Percentiles rank a stretch among this genome's conserved stretches.
Conservation (phyloP, 2,888 invertebrate species). For the Hypena proboscidalis region DNA sequence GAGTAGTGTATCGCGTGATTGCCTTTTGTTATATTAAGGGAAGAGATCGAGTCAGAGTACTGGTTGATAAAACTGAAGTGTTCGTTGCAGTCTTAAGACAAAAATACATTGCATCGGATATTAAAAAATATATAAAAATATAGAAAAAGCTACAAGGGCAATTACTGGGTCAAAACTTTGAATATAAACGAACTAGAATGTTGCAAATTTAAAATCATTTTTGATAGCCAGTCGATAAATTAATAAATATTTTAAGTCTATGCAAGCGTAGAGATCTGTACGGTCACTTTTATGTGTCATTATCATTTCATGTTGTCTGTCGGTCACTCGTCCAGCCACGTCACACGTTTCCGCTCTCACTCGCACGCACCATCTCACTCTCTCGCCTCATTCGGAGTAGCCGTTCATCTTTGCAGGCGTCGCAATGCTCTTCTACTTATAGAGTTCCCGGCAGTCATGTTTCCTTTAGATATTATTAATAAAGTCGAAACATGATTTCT, state of each 20-base stretch:
- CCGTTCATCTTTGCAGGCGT: conserved; percentile 50
- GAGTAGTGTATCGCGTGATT: too few species aligned
- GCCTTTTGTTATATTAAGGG: too few species aligned
- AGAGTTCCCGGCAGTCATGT: conserved; percentile 2
- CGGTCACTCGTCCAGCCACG: conserved; percentile 74
- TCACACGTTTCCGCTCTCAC: conserved; percentile 83
- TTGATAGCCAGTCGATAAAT: too few species aligned
- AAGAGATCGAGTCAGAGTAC: too few species aligned
- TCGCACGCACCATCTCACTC: conserved; percentile 82
- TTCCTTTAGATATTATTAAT: neutral
- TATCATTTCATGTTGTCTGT: conserved; percentile 66
- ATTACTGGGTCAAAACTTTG: too few species aligned
- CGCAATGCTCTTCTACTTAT: conserved; percentile 47
- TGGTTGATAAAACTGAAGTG: too few species aligned
- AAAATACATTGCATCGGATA: too few species aligned
- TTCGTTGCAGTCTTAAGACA: too few species aligned
- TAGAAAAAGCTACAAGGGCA: too few species aligned
- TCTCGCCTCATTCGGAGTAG: conserved; percentile 76
- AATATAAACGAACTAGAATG: too few species aligned
- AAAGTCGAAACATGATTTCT: conserved; percentile 4
- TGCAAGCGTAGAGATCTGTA: conserved; percentile 26
- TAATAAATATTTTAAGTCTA: neutral
- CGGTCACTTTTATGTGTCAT: conserved; percentile 43
- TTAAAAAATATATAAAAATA: too few species aligned
- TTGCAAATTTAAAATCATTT: too few species aligned